Percentiles rank a stretch among this genome's conserved stretches.
phyloP scores from a whole-genome alignment of 2,797 vertebrate genomes.

The Rhyacichthys aspro region DNA sequence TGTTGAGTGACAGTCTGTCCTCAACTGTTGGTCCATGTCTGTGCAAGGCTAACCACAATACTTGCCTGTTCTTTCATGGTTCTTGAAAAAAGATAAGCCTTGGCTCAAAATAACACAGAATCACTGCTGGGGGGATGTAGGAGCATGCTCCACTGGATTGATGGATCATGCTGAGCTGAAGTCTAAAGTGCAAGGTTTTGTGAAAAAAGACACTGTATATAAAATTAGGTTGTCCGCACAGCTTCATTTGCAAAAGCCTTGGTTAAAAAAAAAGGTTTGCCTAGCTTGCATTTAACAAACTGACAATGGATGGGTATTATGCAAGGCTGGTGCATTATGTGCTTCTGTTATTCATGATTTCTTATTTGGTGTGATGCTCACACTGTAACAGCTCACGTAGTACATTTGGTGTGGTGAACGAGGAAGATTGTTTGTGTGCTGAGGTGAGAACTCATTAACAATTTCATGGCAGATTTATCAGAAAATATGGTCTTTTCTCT shows the following conservation, averaged over 20 bases:
- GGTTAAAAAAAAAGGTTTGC: constrained; percentile 11
- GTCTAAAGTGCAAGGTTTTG: constrained; percentile 56
- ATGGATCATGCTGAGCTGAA: constrained; percentile 61
- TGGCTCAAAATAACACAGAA: constrained; percentile 75
- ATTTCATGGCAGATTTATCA: constrained; percentile 57
- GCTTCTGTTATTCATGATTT: constrained; percentile 22
- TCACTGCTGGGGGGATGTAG: constrained; percentile 62
- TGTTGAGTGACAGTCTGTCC: constrained; percentile 8
- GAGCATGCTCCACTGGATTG: constrained; percentile 62
- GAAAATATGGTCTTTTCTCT: constrained; percentile 12
- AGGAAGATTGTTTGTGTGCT: constrained; percentile 12
- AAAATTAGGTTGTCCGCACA: constrained; percentile 32
- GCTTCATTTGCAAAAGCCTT: constrained; percentile 25
- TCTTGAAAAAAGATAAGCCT: constrained; percentile 62
- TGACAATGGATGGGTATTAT: constrained; percentile 6
- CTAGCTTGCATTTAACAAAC: neutral
- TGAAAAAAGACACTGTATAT: constrained; percentile 19
- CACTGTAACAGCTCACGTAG: constrained; percentile 23
- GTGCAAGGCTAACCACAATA: constrained; percentile 6
- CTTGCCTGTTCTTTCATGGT: constrained; percentile 48
- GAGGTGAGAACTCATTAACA: constrained; percentile 33
- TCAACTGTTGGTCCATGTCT: neutral
- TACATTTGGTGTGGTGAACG: constrained; percentile 33
- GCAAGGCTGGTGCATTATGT: neutral
- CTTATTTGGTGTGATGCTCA: constrained; percentile 28